Evolutionary conservation across 2,113 vertebrate species (phyloP), one percentile per base, ranked within the genome.

Genomic region (Caloenas nicobarica): DNA sequence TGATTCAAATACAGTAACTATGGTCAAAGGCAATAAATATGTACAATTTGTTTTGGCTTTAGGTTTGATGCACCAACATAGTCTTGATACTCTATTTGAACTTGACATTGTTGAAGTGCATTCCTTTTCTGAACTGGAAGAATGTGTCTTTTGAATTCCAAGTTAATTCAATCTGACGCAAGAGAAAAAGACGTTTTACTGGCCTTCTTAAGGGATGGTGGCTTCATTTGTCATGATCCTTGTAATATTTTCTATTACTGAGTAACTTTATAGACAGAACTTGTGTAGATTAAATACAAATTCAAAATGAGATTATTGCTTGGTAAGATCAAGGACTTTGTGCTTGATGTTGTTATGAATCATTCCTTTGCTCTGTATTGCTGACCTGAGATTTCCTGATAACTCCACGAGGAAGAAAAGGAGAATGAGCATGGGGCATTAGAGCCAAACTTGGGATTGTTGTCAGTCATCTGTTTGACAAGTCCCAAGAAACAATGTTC

Each of bases 381-480:
- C 14, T 13, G 46, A 16, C 10, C 11, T 58, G 28, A 85, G 25
- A 78, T 69, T 62, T 81, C 15, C 46, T 50, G 24, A 56, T 61
- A 86, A 19, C 10, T 73, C 48, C 44, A 57, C 16, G 36, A 61
- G 13, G 17, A 40, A 54, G 23, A 40, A 81, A n/a, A 89, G 12
- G 21, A 74, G 11, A 33, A 29, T 4, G 8, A 69, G 2, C n/a
- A 8, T 36, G 44, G 56, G 4, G 11, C 54, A 7, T 34, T 84
- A 51, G 51, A 95, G 68, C 82, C 90, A 82, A 79, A 23, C 36
- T 81, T 71, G 60, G 95, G 96, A 95, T 91, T 90, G 44, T 88
- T 86, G 28, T 78, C 46, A 84, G 21, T 90, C 33, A 57, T 50
- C 81, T 92, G 19, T 95, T 92, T 90, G 68, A 82, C 53, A 70